phyloP scores from a whole-genome alignment of 2,797 vertebrate genomes.

The Ciconia nigra region DNA sequence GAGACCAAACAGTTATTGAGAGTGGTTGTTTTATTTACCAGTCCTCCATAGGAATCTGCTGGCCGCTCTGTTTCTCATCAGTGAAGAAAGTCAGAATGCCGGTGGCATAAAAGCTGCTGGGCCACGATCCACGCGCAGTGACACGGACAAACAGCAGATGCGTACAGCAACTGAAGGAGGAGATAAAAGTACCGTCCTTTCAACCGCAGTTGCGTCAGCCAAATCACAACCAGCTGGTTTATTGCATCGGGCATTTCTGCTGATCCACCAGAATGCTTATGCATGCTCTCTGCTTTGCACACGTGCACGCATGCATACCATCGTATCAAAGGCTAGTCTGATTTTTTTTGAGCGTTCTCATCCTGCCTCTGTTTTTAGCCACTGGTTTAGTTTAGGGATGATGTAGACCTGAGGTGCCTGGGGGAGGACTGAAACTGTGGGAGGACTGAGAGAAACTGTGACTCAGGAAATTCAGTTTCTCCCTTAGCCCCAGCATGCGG shows the following conservation, averaged over 20 bases:
- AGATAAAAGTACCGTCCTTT: slow-evolving; percentile 7
- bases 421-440: slow-evolving; percentile 12
- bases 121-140: not conserved
- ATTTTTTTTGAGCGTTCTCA: not conserved
- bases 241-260: not conserved
- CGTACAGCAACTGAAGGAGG: not conserved
- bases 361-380: not conserved
- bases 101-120: not conserved
- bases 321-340: not conserved
- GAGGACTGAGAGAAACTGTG: slow-evolving; percentile 43
- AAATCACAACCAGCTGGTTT: slow-evolving; percentile 37
- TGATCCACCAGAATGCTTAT: not conserved
- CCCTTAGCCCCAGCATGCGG: not conserved
- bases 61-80: not conserved
- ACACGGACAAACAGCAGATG: slow-evolving; percentile 36
- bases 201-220: not conserved
- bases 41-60: not conserved
- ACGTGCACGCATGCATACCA: fast-evolving
- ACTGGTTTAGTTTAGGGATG: not conserved
- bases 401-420: not conserved
- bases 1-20: not conserved
- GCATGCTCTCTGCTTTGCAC: not conserved
- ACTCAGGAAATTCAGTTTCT: slow-evolving; percentile 35
- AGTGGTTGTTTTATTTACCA: slow-evolving; percentile 12
- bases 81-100: not conserved